Base-by-base conservation (phyloP, 30 jellyfish, hydroid and myxozoan species). In the Cassiopea xamachana region DNA sequence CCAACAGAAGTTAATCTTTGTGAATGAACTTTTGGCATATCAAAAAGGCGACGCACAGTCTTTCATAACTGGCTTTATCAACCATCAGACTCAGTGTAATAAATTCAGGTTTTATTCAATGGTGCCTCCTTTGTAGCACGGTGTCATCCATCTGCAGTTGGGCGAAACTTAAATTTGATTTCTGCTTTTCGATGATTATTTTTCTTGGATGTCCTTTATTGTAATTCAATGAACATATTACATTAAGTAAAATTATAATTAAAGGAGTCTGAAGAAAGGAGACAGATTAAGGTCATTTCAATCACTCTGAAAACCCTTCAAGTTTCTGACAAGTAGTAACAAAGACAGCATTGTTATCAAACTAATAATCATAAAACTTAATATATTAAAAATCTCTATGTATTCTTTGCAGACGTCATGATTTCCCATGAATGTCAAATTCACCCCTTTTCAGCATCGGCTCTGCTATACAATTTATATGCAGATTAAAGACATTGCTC, bases 21-120 rank as follows among this genome's bases (percentile, higher is more conserved):
- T 48, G 73, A 50, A 77, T 47, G 83, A 7, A 18, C 49, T 19
- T 47, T 77, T 74, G 49, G 73, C 48, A 73, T 14, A 18, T 77
- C 45, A 47, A 18, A 48, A 43, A 58, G 18, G 75, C 86, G 73
- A 77, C 73, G 18, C 46, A 73, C 5, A 27, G 64, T 74, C 83
- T 43, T 51, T 45, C 5, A 6, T 14, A 48, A 77, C 59, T 77
- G 86, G 73, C 86, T 77, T 48, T 77, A 60, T 45, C 73, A 77
- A 18, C 86, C 73, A 48, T 48, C 46, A 77, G 86, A 77, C 73
- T 1, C 17, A 74, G 15, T 77, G 15, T 77, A 14, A 77, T 77
- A 2, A 77, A 77, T 77, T 77, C 73, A n/a, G 1, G 46, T n/a
- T 2, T 46, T 48, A 77, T 77, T 77, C 73, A 55, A 77, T 77